Base-by-base conservation (phyloP, 2,797 vertebrate genomes). In the Cheirogaleus major region DNA sequence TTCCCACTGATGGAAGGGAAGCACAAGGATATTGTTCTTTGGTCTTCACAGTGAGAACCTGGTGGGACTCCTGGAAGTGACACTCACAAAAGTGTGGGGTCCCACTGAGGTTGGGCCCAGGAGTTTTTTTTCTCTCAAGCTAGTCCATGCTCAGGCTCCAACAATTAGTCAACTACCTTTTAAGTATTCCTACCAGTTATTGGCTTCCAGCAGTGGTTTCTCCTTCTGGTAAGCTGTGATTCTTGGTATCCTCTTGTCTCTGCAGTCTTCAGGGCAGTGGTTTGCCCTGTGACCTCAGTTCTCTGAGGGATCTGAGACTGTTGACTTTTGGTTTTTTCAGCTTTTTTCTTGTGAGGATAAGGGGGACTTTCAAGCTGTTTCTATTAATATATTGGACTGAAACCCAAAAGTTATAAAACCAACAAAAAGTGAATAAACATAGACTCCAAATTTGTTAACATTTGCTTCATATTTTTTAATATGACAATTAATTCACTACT, bases 361-460 rank as follows among this genome's bases (percentile, higher is more conserved):
- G 57, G 63, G 41, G n/a, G n/a, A 72, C 38, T 92, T 89, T 75
- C 3, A 95, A 27, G 8, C 18, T 67, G 5, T 80, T n/a, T n/a
- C 7, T 57, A 4, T 57, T 57, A 57, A 57, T 92, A 27, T 89
- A 38, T 78, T 78, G 22, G 30, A 83, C 23, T 23, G n/a, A 95
- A 83, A 50, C 32, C n/a, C 13, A 52, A 23, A 89, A 45, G 18
- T 83, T 92, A 38, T 61, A 88, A 94, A 90, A 90, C 81, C 88
- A 91, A 59, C 32, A 55, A 61, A 88, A 63, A 89, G 50, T 81
- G 6, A 93, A 81, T 93, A 84, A 85, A 69, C 14, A 41, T 75
- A n/a, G 59, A 95, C 25, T 61, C 59, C 48, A 89, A 65, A 73
- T 80, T 86, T 89, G 35, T 84, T 85, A 96, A 83, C 14, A 72